Percentiles rank a stretch among this genome's conserved stretches.
These are phyloP conservation scores for Furnarius figulus DNA, from an alignment of 2,113 vertebrate genomes.

Conservation along the genomic window DNA sequence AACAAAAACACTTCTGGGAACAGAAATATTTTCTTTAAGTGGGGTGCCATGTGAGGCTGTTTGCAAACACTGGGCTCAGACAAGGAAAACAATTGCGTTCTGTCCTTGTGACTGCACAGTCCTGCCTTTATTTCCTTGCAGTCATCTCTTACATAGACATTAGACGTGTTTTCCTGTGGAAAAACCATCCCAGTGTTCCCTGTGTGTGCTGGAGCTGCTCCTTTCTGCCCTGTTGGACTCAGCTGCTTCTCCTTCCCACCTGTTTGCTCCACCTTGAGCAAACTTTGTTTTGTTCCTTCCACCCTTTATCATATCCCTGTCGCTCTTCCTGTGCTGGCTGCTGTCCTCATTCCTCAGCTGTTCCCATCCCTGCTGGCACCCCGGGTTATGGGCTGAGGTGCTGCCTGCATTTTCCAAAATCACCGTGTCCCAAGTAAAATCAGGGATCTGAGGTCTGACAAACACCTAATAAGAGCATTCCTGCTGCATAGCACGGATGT, in stretches of 20 bases:
- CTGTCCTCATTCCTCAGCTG: not conserved
- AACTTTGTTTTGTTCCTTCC: not conserved
- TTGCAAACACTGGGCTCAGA: not conserved
- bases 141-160: fast-evolving
- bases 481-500: not conserved
- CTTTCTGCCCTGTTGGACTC: fast-evolving
- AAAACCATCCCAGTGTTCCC: not conserved
- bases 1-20: not conserved
- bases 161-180: not conserved
- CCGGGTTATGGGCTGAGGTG: not conserved
- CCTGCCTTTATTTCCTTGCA: not conserved
- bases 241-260: not conserved
- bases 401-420: not conserved
- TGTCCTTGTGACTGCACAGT: not conserved
- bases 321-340: fast-evolving
- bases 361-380: not conserved
- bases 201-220: fast-evolving
- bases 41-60: not conserved
- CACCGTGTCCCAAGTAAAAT: not conserved
- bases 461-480: slow-evolving; percentile 1
- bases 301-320: fast-evolving
- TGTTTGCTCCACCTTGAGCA: not conserved
- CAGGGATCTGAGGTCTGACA: not conserved
- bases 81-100: not conserved
- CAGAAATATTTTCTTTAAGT: not conserved